These are phyloP conservation scores for Brachypodius melanocephalos DNA, from an alignment of 2,113 vertebrate genomes.

Conservation along the genomic window DNA sequence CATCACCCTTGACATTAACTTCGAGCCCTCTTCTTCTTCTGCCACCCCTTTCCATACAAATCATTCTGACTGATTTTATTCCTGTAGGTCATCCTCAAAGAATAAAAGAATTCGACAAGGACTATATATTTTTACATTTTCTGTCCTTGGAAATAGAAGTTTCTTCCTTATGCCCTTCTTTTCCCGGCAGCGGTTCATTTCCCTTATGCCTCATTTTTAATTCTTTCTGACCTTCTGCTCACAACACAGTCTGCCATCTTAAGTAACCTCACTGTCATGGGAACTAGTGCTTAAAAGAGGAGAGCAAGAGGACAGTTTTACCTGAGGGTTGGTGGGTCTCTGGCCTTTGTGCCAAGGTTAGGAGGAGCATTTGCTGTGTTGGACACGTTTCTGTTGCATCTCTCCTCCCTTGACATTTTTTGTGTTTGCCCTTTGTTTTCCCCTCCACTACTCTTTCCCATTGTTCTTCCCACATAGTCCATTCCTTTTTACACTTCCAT, in stretches of 20 bases:
- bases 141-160: neutral
- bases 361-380: neutral
- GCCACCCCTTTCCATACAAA: neutral
- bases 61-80: neutral
- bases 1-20: neutral
- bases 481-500: neutral
- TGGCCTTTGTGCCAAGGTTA: neutral
- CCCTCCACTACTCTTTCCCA: neutral
- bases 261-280: neutral
- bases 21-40: neutral
- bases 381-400: fast-evolving
- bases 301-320: neutral
- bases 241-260: neutral
- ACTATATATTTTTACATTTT: neutral
- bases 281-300: neutral
- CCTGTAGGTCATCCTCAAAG: neutral
- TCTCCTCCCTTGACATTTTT: neutral
- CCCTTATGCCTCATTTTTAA: neutral
- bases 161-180: neutral
- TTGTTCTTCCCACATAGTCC: neutral
- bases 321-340: neutral
- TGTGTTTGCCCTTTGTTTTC: neutral
- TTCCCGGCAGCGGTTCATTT: neutral
- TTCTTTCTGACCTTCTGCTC: neutral
- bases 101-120: neutral